Conservation (phyloP, 2,888 invertebrate species). For the Scaptomyza parva region DNA sequence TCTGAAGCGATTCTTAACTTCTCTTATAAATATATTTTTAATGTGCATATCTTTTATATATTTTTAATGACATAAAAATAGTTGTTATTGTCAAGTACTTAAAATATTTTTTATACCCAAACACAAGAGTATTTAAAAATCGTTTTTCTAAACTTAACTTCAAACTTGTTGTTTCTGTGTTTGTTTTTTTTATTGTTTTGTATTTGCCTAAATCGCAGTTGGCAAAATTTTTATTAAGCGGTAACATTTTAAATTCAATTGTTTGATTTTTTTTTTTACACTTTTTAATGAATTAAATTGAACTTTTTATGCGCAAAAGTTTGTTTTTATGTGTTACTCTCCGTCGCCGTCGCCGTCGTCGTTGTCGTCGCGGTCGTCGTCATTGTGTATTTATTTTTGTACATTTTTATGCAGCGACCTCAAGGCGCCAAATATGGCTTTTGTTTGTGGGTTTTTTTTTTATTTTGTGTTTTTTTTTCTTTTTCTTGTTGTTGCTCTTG, state of each 20-base stretch:
- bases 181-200: background rate
- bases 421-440: constrained; percentile 64
- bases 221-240: constrained; percentile 68
- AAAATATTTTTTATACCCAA: background rate
- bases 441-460: no score
- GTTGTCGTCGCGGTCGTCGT: background rate
- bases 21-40: background rate
- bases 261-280: constrained; percentile 58
- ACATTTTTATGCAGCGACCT: constrained; percentile 66
- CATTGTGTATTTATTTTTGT: constrained; percentile 26
- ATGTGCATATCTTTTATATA: background rate
- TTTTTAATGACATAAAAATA: background rate
- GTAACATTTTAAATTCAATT: constrained; percentile 79
- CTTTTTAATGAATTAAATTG: constrained; percentile 79
- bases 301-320: constrained; percentile 73
- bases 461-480: background rate
- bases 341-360: background rate
- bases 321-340: constrained; percentile 45
- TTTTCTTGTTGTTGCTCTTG: constrained; percentile 44
- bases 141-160: background rate
- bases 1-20: background rate
- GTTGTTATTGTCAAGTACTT: background rate
- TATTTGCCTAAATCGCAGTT: constrained; percentile 32
- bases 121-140: constrained; percentile 15
- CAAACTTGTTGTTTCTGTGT: background rate